Evolutionary conservation across 2,888 invertebrate genomes (phyloP).

Genomic region (Diarsia brunnea): DNA sequence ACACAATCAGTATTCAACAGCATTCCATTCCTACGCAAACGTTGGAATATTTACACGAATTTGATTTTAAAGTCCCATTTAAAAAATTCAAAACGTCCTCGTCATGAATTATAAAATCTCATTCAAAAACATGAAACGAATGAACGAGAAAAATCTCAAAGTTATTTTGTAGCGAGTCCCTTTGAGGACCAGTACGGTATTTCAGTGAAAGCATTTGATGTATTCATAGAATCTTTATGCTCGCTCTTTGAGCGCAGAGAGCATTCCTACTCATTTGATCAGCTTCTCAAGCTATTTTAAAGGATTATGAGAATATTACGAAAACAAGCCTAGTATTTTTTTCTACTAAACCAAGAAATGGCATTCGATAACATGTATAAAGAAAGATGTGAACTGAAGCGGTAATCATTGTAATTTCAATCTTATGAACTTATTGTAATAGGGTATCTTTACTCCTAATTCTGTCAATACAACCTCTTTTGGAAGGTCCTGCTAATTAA

Average conservation of each 20-base stretch:
- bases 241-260: constrained; percentile 27
- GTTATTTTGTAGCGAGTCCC: constrained; percentile 43
- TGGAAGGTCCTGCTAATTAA: not conserved
- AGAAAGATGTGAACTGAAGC: not conserved
- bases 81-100: constrained; percentile 7
- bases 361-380: not conserved
- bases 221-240: constrained; percentile 42
- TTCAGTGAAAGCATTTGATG: constrained; percentile 49
- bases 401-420: not conserved
- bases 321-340: not conserved
- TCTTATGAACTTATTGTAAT: not conserved
- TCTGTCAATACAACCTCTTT: not conserved
- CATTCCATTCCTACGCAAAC: not conserved
- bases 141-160: constrained; percentile 42
- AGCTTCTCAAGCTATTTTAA: not conserved
- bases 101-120: constrained; percentile 35
- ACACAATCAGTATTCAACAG: no score
- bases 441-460: not conserved
- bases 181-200: constrained; percentile 41
- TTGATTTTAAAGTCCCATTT: constrained; percentile 2
- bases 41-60: not conserved
- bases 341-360: not conserved
- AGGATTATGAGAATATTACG: not conserved
- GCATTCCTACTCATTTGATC: constrained; percentile 29
- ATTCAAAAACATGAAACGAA: constrained; percentile 41